phyloP scores from a whole-genome alignment of 1,140 invertebrate genomes.

The Lucilia sericata region DNA sequence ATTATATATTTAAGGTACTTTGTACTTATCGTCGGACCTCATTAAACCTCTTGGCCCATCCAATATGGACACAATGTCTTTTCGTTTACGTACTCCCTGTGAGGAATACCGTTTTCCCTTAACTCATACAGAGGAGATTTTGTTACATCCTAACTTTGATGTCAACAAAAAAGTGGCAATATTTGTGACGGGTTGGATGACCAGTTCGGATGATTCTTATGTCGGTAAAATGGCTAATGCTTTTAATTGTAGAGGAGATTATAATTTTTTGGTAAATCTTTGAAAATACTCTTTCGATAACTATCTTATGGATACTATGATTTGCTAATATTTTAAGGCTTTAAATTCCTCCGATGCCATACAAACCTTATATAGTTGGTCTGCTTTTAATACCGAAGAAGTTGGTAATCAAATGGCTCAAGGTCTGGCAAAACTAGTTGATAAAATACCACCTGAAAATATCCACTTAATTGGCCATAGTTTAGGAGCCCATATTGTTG shows the following conservation, averaged over 20 bases:
- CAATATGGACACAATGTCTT: neutral
- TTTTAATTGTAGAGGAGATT: slow-evolving; percentile 58
- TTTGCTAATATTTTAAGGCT: slow-evolving; percentile 40
- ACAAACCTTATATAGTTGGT: slow-evolving; percentile 65
- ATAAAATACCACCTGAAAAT: slow-evolving; percentile 56
- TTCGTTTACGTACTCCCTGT: slow-evolving; percentile 43
- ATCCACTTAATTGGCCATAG: slow-evolving; percentile 66
- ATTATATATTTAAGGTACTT: slow-evolving; percentile 18
- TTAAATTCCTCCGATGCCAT: slow-evolving; percentile 61
- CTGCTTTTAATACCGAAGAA: slow-evolving; percentile 62
- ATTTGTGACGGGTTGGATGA: slow-evolving; percentile 43
- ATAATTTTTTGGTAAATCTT: slow-evolving; percentile 59
- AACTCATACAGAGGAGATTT: neutral
- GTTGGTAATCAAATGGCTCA: slow-evolving; percentile 59
- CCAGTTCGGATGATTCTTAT: slow-evolving; percentile 25
- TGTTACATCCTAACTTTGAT: slow-evolving; percentile 37
- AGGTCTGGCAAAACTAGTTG: slow-evolving; percentile 54
- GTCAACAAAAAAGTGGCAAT: slow-evolving; percentile 26
- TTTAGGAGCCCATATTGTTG: slow-evolving; percentile 71
- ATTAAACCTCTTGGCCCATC: slow-evolving; percentile 30
- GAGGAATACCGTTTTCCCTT: neutral
- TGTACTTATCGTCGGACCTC: neutral
- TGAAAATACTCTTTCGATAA: neutral
- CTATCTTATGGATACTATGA: too few relatives aligned
- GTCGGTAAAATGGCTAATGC: slow-evolving; percentile 44